These are phyloP conservation scores for Peromyscus eremicus DNA, from an alignment of 2,797 vertebrate species.

Conservation along the genomic window DNA sequence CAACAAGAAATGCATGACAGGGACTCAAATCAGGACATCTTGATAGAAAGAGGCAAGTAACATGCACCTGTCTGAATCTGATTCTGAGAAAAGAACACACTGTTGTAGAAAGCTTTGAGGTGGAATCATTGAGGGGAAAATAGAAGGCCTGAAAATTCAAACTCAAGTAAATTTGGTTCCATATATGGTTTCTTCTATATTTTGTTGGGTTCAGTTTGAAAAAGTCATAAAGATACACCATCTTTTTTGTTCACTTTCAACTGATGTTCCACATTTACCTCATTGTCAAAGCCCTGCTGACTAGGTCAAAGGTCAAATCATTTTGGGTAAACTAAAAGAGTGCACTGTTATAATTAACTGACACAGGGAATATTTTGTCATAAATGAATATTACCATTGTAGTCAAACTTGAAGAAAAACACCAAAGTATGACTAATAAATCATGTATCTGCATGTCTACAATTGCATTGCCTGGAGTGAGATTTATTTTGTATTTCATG, in stretches of 20 bases:
- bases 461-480: neutral
- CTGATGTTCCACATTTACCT: neutral
- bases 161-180: neutral
- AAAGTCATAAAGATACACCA: neutral
- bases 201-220: neutral
- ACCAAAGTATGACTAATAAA: neutral
- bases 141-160: neutral
- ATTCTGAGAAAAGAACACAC: conserved; percentile 6
- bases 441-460: neutral
- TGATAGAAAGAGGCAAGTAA: neutral
- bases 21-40: neutral
- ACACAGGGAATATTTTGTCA: neutral
- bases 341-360: neutral
- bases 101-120: neutral
- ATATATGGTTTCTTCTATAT: neutral
- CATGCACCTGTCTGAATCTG: neutral
- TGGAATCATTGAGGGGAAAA: neutral
- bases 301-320: neutral
- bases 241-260: neutral
- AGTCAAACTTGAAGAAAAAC: neutral
- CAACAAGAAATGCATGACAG: neutral
- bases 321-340: conserved; percentile 10
- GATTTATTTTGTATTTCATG: conserved; percentile 7
- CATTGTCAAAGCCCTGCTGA: neutral
- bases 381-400: neutral